Base-by-base conservation (phyloP, 2,888 invertebrate species). In the Cepaea hortensis region DNA sequence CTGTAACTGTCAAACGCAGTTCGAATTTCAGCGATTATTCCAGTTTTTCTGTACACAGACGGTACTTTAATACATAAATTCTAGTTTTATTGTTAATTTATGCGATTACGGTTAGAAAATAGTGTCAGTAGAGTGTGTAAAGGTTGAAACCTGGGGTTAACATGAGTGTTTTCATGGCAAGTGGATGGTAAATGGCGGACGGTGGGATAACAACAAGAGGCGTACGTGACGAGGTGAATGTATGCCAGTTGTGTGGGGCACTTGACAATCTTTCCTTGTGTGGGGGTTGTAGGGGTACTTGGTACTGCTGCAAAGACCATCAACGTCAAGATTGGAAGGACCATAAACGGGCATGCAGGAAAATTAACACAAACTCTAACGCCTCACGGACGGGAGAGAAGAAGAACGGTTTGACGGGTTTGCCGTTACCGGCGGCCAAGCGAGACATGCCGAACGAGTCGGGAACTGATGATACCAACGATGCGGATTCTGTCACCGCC, bases 241-340 rank as follows among this genome's bases (percentile, higher is more conserved):
- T 90, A 84, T 94, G 94, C 90, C 90, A 91, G 84, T 88, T 92
- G 84, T 94, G 94, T 88, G 93, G 92, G 50, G 87, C 91, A 81
- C 88, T 90, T 80, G 91, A 91, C 65, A 91, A 92, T 88, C 90
- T 93, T 62, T 91, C 91, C 87, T 85, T 93, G 65, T 94, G 94
- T 90, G 90, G 91, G 7, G 91, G 91, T 20, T 94, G 94, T 89
- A 90, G 90, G 83, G 89, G 88, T 72, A 89, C 92, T 11, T 92
- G 91, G 90, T 94, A 94, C 90, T 94, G 94, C 88, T 90, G 91
- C 50, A 93, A 91, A 85, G 92, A 92, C 48, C 94, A 94, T 85
- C 94, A 94, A 87, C 90, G 90, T 84, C 88, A 88, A 13, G 91
- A 93, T 83, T 94, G 94, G 94, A 90, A 91, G 75, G 87, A 88